Conservation (phyloP, 2,113 vertebrate species). For the Parotia lawesii region DNA sequence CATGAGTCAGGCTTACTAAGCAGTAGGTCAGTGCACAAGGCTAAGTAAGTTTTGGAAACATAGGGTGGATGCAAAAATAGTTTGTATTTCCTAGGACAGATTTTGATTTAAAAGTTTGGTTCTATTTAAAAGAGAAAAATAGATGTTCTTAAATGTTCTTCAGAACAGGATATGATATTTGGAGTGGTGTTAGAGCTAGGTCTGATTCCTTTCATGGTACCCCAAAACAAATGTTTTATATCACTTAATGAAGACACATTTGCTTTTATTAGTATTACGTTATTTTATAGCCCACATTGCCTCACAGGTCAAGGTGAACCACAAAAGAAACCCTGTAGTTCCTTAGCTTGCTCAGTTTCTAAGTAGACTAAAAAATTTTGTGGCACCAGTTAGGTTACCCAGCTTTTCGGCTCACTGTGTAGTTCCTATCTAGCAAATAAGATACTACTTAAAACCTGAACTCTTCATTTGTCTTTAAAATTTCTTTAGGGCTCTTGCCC, state of each 20-base stretch:
- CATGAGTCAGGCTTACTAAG: not conserved
- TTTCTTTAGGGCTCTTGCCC: not conserved
- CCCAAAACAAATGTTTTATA: not conserved
- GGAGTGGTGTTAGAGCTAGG: not conserved
- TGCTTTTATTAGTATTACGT: not conserved
- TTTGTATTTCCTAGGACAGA: not conserved
- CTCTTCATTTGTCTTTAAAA: not conserved
- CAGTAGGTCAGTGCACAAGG: not conserved
- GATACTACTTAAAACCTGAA: not conserved
- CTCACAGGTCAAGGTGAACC: not conserved
- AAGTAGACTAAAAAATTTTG: not conserved
- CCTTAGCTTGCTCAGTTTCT: not conserved
- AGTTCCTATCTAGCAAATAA: not conserved
- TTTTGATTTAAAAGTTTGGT: not conserved
- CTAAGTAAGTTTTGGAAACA: not conserved
- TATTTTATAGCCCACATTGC: not conserved
- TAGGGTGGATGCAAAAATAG: not conserved
- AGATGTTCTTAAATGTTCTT: not conserved
- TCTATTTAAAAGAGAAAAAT: not conserved
- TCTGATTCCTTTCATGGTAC: not conserved
- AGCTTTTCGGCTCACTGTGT: not conserved
- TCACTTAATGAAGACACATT: not conserved
- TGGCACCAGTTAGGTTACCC: not conserved
- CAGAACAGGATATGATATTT: not conserved
- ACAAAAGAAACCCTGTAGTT: not conserved